Conservation (phyloP, 2,797 vertebrate species). For the Channa striata region DNA sequence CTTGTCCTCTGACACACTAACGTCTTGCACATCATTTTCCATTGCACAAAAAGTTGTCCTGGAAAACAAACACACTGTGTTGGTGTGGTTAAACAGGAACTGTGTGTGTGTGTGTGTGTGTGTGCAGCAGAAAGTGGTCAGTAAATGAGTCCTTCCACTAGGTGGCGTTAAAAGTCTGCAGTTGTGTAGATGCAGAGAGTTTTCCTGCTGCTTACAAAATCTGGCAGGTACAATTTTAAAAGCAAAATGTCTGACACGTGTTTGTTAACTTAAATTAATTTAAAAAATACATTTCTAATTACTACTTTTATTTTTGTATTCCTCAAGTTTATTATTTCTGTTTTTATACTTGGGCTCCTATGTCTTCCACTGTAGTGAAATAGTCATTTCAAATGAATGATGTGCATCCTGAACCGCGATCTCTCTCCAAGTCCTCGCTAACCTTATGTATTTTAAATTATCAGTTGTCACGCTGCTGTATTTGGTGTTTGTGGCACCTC, state of each 20-base stretch:
- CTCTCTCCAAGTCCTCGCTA: too few species aligned
- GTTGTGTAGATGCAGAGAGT: not conserved
- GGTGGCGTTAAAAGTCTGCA: slow-evolving; percentile 61
- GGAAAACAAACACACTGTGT: slow-evolving; percentile 38
- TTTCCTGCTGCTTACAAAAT: not conserved
- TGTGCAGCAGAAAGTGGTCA: too few species aligned
- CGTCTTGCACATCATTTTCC: slow-evolving; percentile 77
- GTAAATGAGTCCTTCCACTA: slow-evolving; percentile 55
- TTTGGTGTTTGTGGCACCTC: not conserved
- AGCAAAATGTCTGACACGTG: too few species aligned
- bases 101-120: not conserved
- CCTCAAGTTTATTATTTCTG: not conserved
- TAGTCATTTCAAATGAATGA: too few species aligned
- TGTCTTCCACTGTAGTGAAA: not conserved
- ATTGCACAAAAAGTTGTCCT: slow-evolving; percentile 90
- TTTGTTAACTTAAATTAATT: too few species aligned
- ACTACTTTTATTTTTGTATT: too few species aligned
- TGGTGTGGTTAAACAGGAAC: not conserved
- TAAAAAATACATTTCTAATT: too few species aligned
- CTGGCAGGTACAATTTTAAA: too few species aligned
- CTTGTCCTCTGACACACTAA: slow-evolving; percentile 87
- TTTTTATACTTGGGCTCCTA: not conserved
- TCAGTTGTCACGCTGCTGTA: not conserved
- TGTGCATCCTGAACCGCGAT: too few species aligned
- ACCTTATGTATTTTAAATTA: not conserved